A percentile compares a stretch with the other conserved stretches of the same genome.
phyloP scores from a whole-genome alignment of 2,888 invertebrate species.

The Sialis lutaria region DNA sequence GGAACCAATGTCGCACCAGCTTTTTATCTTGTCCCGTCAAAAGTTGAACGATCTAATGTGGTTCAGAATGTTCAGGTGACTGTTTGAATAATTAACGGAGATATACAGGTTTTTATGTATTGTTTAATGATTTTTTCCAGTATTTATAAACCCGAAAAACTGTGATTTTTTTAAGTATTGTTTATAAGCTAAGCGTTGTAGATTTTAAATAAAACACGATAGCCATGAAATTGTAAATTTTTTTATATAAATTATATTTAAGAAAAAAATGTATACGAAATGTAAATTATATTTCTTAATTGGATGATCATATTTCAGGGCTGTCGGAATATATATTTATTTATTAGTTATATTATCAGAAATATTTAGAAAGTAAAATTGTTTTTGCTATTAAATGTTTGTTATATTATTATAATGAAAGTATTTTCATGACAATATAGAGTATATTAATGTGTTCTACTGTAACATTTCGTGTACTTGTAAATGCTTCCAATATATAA shows the following conservation, averaged over 20 bases:
- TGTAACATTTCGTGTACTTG: not conserved
- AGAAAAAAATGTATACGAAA: no score
- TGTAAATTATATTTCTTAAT: no score
- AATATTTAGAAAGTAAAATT: not conserved
- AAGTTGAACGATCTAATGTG: conserved; percentile 77
- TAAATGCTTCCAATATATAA: no score
- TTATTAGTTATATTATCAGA: no score
- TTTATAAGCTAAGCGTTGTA: no score
- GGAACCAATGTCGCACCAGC: conserved; percentile 79
- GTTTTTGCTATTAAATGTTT: not conserved
- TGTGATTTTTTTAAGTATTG: no score
- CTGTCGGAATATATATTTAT: no score
- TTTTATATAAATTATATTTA: no score
- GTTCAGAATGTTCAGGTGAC: conserved; percentile 76
- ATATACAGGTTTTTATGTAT: not conserved
- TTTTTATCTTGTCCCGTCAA: conserved; percentile 79
- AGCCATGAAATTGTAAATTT: no score
- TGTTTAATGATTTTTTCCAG: not conserved
- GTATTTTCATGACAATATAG: not conserved
- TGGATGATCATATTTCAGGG: no score
- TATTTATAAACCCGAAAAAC: not conserved
- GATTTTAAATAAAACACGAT: no score
- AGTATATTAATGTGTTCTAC: not conserved
- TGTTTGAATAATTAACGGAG: conserved; percentile 27
- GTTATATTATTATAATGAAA: not conserved